Evolutionary conservation across 1,140 invertebrate species (phyloP).

Genomic region (Cylas formicarius): DNA sequence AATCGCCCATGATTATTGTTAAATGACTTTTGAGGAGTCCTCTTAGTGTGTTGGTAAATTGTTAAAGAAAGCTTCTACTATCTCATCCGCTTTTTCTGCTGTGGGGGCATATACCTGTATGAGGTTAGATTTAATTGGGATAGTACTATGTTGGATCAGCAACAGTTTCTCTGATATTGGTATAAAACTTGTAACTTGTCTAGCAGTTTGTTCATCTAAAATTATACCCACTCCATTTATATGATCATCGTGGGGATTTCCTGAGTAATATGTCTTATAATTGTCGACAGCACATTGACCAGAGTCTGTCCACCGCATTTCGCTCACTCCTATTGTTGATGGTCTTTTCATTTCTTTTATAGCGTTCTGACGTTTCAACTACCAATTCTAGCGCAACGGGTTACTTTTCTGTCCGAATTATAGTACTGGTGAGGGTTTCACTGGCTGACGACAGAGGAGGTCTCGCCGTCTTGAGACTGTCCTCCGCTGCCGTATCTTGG

Average conservation of each 20-base stretch:
- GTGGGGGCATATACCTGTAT: not conserved
- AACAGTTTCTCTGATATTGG: constrained; percentile 2
- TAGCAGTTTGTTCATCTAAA: not conserved
- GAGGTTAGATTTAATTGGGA: constrained; percentile 4
- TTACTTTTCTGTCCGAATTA: no score
- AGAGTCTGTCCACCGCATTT: constrained; percentile 1
- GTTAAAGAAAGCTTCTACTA: no score
- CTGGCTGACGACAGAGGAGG: not conserved
- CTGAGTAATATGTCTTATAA: not conserved
- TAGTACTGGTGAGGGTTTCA: not conserved
- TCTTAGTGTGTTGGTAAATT: no score
- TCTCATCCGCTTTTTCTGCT: no score
- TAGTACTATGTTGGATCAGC: constrained; percentile 1
- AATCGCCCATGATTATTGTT: no score
- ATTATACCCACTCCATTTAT: constrained; percentile 5
- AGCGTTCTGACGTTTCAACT: constrained; percentile 1
- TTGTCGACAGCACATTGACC: not conserved
- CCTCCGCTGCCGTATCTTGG: no score
- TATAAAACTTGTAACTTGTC: constrained; percentile 2
- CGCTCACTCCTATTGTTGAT: constrained; percentile 3
- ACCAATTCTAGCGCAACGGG: no score
- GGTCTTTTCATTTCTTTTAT: no score
- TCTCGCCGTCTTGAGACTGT: not conserved
- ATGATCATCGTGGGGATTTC: constrained; percentile 2
- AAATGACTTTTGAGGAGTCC: no score